Conservation (phyloP, 2,888 invertebrate genomes). For the Enoplolaimus lenunculus region DNA sequence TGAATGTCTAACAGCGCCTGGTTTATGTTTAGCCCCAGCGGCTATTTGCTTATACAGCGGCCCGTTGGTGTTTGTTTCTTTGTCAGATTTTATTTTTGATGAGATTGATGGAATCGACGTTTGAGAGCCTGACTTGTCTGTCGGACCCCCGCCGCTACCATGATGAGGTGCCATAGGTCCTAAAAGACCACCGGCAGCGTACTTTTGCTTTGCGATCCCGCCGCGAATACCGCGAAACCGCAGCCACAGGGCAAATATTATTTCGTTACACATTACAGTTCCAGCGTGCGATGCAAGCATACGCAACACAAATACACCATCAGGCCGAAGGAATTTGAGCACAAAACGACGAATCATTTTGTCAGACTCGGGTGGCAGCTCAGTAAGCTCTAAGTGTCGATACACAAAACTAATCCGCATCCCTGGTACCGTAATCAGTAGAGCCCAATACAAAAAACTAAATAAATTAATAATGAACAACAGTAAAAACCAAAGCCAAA, state of each 20-base stretch:
- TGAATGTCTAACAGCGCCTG: neutral
- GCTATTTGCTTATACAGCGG: neutral
- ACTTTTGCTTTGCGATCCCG: no score
- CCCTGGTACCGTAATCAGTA: conserved; percentile 26
- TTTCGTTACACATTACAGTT: conserved; percentile 24
- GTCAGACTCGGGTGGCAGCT: conserved; percentile 21
- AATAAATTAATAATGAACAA: conserved; percentile 33
- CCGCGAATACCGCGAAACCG: conserved; percentile 16
- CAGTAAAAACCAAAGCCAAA: conserved; percentile 41
- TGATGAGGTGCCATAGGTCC: neutral
- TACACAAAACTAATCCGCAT: conserved; percentile 25
- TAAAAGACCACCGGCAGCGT: neutral
- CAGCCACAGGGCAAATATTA: conserved; percentile 22
- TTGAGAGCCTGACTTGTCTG: neutral
- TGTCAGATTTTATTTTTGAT: neutral
- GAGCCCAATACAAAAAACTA: conserved; percentile 37
- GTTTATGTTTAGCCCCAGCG: neutral
- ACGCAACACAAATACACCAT: conserved; percentile 34
- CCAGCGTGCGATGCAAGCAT: conserved; percentile 34
- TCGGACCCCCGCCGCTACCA: no score
- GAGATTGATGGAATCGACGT: neutral
- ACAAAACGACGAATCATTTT: conserved; percentile 30
- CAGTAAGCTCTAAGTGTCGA: conserved; percentile 28
- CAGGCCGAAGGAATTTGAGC: conserved; percentile 35
- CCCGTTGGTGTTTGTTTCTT: neutral